These are phyloP conservation scores for Lutjanus campechanus DNA, from an alignment of 2,797 vertebrate genomes.

Conservation along the genomic window DNA sequence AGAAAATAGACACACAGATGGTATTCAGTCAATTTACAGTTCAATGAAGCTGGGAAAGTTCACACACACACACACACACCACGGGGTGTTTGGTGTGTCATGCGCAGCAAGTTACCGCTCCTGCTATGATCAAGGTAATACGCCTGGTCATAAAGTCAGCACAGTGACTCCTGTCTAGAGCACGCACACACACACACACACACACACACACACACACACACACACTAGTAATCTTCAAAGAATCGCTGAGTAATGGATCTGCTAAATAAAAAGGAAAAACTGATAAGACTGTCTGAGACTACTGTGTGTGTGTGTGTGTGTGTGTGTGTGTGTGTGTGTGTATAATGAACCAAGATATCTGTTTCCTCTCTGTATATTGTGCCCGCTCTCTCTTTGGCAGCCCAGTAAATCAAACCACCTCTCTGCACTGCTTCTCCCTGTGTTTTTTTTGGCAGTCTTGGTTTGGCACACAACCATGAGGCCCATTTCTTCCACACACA, in stretches of 20 bases:
- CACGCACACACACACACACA: slow-evolving; percentile 29
- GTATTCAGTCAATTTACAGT: slow-evolving; percentile 28
- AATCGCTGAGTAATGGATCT: slow-evolving; percentile 36
- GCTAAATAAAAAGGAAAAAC: slow-evolving; percentile 47
- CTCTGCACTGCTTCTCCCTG: slow-evolving; percentile 47
- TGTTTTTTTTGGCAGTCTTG: slow-evolving; percentile 67
- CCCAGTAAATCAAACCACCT: slow-evolving; percentile 66
- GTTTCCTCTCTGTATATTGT: slow-evolving; percentile 59
- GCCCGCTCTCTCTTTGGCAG: slow-evolving; percentile 61
- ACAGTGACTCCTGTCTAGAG: slow-evolving; percentile 41
- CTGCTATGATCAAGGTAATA: slow-evolving; percentile 62
- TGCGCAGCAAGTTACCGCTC: slow-evolving; percentile 23
- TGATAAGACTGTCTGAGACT: slow-evolving; percentile 24
- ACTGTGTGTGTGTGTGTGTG: slow-evolving; percentile 7
- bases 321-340: slow-evolving; percentile 30
- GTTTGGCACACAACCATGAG: slow-evolving; percentile 63
- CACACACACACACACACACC: background rate
- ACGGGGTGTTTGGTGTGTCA: slow-evolving; percentile 34
- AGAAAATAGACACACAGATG: background rate
- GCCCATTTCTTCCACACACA: slow-evolving; percentile 57
- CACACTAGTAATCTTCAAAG: slow-evolving; percentile 41
- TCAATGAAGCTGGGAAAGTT: background rate
- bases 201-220: slow-evolving; percentile 9
- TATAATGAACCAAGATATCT: slow-evolving; percentile 52
- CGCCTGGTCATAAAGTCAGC: slow-evolving; percentile 55